Percentiles rank a stretch among this genome's conserved stretches.
phyloP scores from a whole-genome alignment of 1,140 invertebrate genomes.

The Eufriesea mexicana region DNA sequence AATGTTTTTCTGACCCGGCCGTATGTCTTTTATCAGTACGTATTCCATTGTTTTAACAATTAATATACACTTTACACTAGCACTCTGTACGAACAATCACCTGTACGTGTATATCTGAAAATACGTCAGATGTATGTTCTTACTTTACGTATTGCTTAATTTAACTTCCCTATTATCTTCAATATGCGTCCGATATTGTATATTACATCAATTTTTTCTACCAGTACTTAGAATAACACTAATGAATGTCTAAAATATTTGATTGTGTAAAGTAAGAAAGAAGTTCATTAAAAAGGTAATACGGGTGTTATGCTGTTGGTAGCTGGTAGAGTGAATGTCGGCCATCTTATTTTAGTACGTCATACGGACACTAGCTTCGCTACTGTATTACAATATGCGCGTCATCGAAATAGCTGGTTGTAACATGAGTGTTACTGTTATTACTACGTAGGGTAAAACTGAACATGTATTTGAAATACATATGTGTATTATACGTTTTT shows the following conservation, averaged over 20 bases:
- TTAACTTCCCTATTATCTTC: slow-evolving; percentile 15
- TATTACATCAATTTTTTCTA: slow-evolving; percentile 23
- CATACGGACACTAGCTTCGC: slow-evolving; percentile 31
- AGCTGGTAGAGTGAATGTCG: slow-evolving; percentile 60
- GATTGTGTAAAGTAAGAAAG: slow-evolving; percentile 36
- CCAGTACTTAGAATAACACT: slow-evolving; percentile 9
- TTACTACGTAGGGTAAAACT: slow-evolving; percentile 27
- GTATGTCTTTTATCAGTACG: slow-evolving; percentile 90
- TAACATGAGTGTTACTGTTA: slow-evolving; percentile 33
- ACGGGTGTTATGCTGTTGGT: slow-evolving; percentile 61
- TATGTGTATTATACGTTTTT: slow-evolving; percentile 13
- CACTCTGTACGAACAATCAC: slow-evolving; percentile 28
- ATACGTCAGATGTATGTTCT: neutral
- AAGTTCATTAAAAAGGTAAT: slow-evolving; percentile 59
- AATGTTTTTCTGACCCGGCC: slow-evolving; percentile 94
- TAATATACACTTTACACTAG: slow-evolving; percentile 35
- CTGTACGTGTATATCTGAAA: slow-evolving; percentile 8
- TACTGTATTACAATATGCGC: slow-evolving; percentile 36
- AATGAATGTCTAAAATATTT: slow-evolving; percentile 19
- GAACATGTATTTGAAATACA: neutral
- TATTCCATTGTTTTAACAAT: slow-evolving; percentile 81
- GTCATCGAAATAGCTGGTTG: slow-evolving; percentile 41
- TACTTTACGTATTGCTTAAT: slow-evolving; percentile 13
- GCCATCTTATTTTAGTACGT: slow-evolving; percentile 65
- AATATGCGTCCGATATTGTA: neutral